Evolutionary conservation across 2,113 vertebrate genomes (phyloP), one percentile per base, ranked within the genome.

Genomic region (Diphyllodes magnificus): DNA sequence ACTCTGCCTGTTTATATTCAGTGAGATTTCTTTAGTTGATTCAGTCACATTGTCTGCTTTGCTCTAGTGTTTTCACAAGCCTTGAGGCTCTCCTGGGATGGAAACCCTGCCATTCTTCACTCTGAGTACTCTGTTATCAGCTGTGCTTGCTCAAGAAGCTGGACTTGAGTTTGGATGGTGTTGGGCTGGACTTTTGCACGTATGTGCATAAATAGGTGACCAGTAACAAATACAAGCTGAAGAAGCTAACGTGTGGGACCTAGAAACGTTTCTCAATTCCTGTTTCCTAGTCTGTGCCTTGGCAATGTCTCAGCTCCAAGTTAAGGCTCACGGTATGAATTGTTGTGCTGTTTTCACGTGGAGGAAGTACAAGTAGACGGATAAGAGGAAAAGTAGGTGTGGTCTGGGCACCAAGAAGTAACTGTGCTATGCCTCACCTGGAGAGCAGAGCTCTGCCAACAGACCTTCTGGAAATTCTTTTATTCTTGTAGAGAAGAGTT

Each of bases 111-210:
- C 2, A 5, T 25, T 71, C 37, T 59, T 13, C 9, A 9, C 15
- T 25, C 10, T 13, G 21, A 23, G 10, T 5, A 3, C 6, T 11
- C 6, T 44, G 4, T 23, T 78, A 19, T 11, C 11, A 44, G 11
- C 44, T 71, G 11, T 64, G 35, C 33, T 66, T 47, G 24, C 21
- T 71, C 24, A 37, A 24, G 39, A 56, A 56, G 3, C 25, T 57
- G 30, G 12, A 21, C 18, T 65, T 31, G 18, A 71, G 20, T 45
- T 33, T 42, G 39, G 11, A 21, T 45, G 21, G 23, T 60, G 15
- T 10, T 49, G 51, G 6, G 2, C 23, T 54, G 28, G 11, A 17
- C 7, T 66, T 91, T 14, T 40, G 2, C 4, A 3, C 0, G 0
- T 45, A 1, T 47, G 4, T 64, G 6, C 0, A 2, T 13, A 12